phyloP scores from a whole-genome alignment of 2,113 vertebrate species.

The Prietella phreatophila region DNA sequence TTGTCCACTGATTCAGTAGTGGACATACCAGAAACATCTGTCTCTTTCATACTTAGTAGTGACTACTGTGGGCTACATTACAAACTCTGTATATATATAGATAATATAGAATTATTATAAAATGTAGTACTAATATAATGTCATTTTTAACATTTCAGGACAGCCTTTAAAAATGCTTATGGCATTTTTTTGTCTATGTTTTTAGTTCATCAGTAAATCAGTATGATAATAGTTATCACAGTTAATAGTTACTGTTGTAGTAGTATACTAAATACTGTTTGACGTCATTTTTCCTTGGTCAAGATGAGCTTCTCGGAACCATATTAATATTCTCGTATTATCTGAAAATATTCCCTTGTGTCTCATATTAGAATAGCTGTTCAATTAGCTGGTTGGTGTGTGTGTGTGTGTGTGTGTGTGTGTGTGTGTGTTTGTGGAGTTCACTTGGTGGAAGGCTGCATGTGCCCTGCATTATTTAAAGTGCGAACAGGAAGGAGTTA shows the following conservation, averaged over 20 bases:
- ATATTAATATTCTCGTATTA: not conserved
- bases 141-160: slow-evolving; percentile 21
- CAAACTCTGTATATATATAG: not conserved
- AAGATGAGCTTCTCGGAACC: not conserved
- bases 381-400: not conserved
- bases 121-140: not conserved
- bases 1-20: not conserved
- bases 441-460: slow-evolving; percentile 32
- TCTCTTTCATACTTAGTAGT: not conserved
- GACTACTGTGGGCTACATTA: not conserved
- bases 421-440: not conserved
- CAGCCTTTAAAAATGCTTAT: not conserved
- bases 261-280: not conserved
- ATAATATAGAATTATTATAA: not conserved
- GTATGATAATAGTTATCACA: not conserved
- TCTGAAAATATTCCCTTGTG: slow-evolving; percentile 7
- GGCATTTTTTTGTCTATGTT: not conserved
- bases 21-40: not conserved
- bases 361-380: not conserved
- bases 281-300: not conserved
- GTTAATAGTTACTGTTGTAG: not conserved
- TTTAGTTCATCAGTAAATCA: slow-evolving; percentile 10
- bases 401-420: slow-evolving; percentile 33
- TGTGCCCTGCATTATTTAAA: slow-evolving; percentile 73
- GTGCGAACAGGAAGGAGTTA: slow-evolving; percentile 70